These are phyloP conservation scores for Capromys pilorides DNA, from an alignment of 2,797 vertebrate species.

Conservation along the genomic window DNA sequence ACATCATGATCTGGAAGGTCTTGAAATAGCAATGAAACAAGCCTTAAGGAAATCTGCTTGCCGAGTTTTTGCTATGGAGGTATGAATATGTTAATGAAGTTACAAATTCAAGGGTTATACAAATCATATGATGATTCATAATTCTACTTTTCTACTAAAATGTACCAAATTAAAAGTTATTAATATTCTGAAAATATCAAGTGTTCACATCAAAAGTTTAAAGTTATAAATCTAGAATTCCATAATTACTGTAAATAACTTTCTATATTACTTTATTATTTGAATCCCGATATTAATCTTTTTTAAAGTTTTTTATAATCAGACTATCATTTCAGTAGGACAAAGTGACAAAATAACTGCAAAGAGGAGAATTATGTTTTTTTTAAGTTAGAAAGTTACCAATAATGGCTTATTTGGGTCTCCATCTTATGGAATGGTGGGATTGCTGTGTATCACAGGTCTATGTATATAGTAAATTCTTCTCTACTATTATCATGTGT, in stretches of 20 bases:
- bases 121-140: not conserved
- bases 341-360: not conserved
- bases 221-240: conserved; percentile 51
- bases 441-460: not conserved
- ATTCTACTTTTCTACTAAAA: conserved; percentile 20
- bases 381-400: conserved; percentile 19
- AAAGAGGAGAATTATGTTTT: conserved; percentile 3
- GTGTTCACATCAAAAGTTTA: conserved; percentile 23
- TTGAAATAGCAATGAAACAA: conserved; percentile 99
- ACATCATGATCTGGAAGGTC: conserved; percentile 98
- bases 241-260: conserved; percentile 6
- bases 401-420: not conserved
- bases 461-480: not conserved
- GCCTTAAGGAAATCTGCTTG: conserved; percentile 98
- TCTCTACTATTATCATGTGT: not conserved
- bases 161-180: not conserved
- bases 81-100: conserved; percentile 78
- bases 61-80: conserved; percentile 99
- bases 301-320: conserved; percentile 34
- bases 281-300: not conserved
- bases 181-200: not conserved
- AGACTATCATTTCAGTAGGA: conserved; percentile 31
- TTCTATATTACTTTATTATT: conserved; percentile 16
- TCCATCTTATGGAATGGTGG: conserved; percentile 18
- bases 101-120: not conserved